phyloP scores from a whole-genome alignment of 2,113 vertebrate genomes.

The Xyliphius kryptos region DNA sequence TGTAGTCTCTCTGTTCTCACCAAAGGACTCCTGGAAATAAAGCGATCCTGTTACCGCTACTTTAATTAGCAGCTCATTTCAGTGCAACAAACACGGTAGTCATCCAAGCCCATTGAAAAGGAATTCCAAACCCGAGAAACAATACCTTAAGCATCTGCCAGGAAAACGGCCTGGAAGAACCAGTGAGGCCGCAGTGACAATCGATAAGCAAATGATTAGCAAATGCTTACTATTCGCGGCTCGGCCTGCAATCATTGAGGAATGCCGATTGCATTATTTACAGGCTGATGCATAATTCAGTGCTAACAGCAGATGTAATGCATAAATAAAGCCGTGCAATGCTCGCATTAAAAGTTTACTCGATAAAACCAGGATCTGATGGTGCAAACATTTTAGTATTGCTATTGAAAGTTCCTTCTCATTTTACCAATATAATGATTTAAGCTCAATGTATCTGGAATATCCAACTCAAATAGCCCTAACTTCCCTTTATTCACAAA shows the following conservation, averaged over 20 bases:
- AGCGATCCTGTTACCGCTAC: slow-evolving; percentile 8
- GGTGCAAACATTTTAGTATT: slow-evolving; percentile 30
- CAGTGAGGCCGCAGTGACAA: slow-evolving; percentile 55
- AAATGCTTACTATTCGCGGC: slow-evolving; percentile 60
- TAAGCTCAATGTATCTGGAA: no score
- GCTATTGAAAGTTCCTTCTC: no score
- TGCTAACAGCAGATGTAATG: slow-evolving; percentile 71
- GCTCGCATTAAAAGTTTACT: slow-evolving; percentile 70
- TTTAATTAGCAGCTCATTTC: slow-evolving; percentile 16
- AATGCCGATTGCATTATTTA: slow-evolving; percentile 69
- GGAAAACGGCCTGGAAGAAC: slow-evolving; percentile 35
- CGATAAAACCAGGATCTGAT: slow-evolving; percentile 59
- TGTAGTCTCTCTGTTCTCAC: slow-evolving; percentile 8
- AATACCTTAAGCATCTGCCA: slow-evolving; percentile 12
- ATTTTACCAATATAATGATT: no score
- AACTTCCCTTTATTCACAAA: no score
- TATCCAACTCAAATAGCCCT: no score
- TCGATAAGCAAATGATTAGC: slow-evolving; percentile 67
- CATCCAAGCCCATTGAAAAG: background rate
- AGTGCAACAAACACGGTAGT: slow-evolving; percentile 7
- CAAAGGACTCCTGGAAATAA: background rate
- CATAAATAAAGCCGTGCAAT: slow-evolving; percentile 70
- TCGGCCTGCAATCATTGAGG: slow-evolving; percentile 67
- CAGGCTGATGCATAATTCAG: slow-evolving; percentile 70
- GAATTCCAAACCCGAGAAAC: background rate